Conservation (phyloP, 2,888 invertebrate species). For the Caenorhabditis angaria region DNA sequence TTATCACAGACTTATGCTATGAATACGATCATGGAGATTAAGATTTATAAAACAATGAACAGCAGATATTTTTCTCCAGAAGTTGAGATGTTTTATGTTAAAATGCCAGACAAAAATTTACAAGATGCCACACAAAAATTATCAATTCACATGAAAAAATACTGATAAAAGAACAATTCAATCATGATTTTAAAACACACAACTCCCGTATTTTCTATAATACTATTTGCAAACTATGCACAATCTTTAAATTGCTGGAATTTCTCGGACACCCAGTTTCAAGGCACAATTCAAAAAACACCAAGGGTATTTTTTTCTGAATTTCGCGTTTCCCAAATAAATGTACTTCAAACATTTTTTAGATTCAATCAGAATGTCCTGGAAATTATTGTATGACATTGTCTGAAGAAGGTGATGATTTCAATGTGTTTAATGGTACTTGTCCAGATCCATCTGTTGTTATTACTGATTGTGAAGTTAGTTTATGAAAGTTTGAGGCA, state of each 20-base stretch:
- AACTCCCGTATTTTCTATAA: background rate
- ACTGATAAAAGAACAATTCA: constrained; percentile 10
- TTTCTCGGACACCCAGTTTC: constrained; percentile 19
- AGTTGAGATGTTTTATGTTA: too few species aligned
- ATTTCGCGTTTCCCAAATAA: background rate
- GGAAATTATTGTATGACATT: constrained; percentile 33
- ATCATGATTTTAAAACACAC: background rate
- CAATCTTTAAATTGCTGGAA: constrained; percentile 16
- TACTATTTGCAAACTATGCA: background rate
- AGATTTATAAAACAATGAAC: too few species aligned
- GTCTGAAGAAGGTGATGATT: constrained; percentile 29
- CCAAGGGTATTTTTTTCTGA: constrained; percentile 1
- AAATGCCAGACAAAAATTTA: background rate
- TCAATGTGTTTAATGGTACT: constrained; percentile 29
- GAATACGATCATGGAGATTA: too few species aligned
- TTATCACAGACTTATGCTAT: too few species aligned
- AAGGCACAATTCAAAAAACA: constrained; percentile 14
- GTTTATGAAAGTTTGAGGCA: background rate
- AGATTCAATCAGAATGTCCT: constrained; percentile 16
- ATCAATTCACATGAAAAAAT: background rate
- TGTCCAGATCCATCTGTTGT: constrained; percentile 19
- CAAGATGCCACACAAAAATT: background rate
- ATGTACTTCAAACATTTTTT: background rate
- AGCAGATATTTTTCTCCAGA: too few species aligned
- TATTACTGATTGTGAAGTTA: constrained; percentile 25